Evolutionary conservation across 2,888 invertebrate genomes (phyloP).

Genomic region (Hydroisotoma schaefferi): DNA sequence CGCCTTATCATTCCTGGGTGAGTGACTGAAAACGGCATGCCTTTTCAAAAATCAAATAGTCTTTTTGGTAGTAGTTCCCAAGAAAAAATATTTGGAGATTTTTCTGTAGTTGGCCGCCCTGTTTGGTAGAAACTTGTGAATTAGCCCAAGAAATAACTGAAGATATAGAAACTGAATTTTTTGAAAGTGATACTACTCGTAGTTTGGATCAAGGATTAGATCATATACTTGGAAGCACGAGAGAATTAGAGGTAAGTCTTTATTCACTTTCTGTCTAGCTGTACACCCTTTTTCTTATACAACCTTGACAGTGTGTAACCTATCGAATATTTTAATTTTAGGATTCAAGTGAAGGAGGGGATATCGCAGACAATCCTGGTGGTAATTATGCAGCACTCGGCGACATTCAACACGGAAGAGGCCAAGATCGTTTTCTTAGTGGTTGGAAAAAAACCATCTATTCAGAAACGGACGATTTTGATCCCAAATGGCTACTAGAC

Average conservation of each 20-base stretch:
- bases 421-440: conserved; percentile 44
- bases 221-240: conserved; percentile 19
- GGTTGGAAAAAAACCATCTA: conserved; percentile 46
- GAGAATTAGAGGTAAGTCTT: too few relatives aligned
- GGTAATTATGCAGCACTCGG: conserved; percentile 41
- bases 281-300: conserved; percentile 12
- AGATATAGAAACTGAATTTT: conserved; percentile 39
- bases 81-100: too few relatives aligned
- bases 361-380: conserved; percentile 21
- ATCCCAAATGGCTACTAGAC: conserved; percentile 44
- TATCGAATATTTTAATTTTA: too few relatives aligned
- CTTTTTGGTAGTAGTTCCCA: too few relatives aligned
- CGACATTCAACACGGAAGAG: conserved; percentile 42
- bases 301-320: conserved; percentile 8
- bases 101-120: conserved; percentile 44
- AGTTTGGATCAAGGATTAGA: conserved; percentile 47
- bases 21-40: neutral
- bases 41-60: neutral
- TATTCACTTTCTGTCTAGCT: too few relatives aligned
- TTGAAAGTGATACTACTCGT: conserved; percentile 38
- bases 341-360: neutral
- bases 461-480: conserved; percentile 45
- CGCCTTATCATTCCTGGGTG: conserved; percentile 47
- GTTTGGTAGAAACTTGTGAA: conserved; percentile 41
- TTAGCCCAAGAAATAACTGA: conserved; percentile 48